Evolutionary conservation across 2,113 vertebrate species (phyloP).

Genomic region (Capra hircus): DNA sequence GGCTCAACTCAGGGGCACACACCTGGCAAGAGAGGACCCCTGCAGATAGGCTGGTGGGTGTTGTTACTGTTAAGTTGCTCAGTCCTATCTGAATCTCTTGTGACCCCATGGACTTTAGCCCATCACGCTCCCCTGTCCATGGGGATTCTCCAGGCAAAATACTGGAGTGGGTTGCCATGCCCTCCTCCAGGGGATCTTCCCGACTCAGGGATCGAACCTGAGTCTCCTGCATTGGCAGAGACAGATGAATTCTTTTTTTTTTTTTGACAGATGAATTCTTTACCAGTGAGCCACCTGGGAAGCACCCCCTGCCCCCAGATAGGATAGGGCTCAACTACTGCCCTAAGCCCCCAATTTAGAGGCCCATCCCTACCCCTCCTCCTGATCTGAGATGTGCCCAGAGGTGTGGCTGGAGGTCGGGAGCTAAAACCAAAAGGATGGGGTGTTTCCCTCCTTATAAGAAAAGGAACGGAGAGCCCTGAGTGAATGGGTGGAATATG

Average conservation of each 20-base stretch:
- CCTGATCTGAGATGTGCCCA: not conserved
- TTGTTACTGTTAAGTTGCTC: not conserved
- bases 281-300: not conserved
- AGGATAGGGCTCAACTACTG: not conserved
- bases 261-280: not conserved
- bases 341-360: not conserved
- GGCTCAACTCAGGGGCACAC: not conserved
- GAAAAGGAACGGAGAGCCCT: not conserved
- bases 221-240: not conserved
- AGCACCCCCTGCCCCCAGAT: not conserved
- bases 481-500: not conserved
- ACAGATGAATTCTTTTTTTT: not conserved
- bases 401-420: not conserved
- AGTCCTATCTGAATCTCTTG: not conserved
- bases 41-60: not conserved
- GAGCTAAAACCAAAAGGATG: not conserved
- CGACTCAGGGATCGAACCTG: not conserved
- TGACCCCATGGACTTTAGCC: not conserved
- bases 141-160: not conserved
- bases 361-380: not conserved
- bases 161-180: not conserved
- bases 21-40: not conserved
- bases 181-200: not conserved
- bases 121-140: not conserved
- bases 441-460: not conserved